phyloP scores from a whole-genome alignment of 2,797 vertebrate genomes.

The Emydoidea blandingii region DNA sequence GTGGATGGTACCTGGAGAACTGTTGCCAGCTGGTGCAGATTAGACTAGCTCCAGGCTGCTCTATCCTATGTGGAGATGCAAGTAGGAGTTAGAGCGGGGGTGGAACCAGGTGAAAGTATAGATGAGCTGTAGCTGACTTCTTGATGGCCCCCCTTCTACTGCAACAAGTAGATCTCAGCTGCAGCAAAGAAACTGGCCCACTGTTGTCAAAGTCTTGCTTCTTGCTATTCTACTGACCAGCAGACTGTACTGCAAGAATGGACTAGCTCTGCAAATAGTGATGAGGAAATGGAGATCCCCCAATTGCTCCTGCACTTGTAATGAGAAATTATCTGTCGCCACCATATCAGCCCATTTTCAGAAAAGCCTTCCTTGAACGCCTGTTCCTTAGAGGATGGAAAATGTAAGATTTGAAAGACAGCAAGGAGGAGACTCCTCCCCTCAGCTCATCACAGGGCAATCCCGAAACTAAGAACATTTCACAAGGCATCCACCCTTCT shows the following conservation, averaged over 20 bases:
- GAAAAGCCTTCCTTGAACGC: not conserved
- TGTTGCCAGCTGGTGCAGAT: not conserved
- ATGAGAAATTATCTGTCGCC: not conserved
- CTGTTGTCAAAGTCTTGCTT: not conserved
- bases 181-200: not conserved
- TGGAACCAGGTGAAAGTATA: conserved; percentile 13
- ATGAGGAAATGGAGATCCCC: not conserved
- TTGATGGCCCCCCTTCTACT: not conserved
- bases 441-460: not conserved
- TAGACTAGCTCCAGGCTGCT: not conserved
- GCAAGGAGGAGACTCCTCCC: not conserved
- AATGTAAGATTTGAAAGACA: not conserved
- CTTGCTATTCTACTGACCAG: not conserved
- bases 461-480: not conserved
- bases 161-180: not conserved
- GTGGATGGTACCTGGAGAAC: not conserved
- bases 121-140: not conserved
- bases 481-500: not conserved
- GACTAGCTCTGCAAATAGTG: not conserved
- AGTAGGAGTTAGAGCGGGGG: accelerated
- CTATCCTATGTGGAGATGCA: not conserved
- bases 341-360: not conserved
- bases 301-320: not conserved
- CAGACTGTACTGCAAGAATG: not conserved
- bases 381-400: not conserved